These are phyloP conservation scores for Denticeps clupeoides DNA, from an alignment of 2,797 vertebrate species.

Conservation along the genomic window DNA sequence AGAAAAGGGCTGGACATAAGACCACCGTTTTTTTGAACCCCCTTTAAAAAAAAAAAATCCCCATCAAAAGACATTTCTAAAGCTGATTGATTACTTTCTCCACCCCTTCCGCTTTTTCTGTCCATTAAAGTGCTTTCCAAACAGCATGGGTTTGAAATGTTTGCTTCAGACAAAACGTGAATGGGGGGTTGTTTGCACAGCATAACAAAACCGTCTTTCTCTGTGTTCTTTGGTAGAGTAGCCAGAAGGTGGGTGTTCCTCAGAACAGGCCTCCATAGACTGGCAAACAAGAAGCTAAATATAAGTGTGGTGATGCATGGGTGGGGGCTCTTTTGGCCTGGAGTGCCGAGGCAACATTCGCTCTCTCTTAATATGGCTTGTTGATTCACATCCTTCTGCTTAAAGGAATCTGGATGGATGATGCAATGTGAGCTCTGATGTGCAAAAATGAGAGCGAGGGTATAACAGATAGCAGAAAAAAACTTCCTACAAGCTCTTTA, in stretches of 20 bases:
- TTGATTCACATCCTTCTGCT: neutral
- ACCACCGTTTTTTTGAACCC: neutral
- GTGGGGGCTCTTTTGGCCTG: neutral
- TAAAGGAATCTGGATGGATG: conserved; percentile 1
- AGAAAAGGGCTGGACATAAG: conserved; percentile 4
- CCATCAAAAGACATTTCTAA: neutral
- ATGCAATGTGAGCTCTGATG: neutral
- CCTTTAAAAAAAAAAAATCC: conserved; percentile 2
- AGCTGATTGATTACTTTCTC: too few species aligned
- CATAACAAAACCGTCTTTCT: neutral
- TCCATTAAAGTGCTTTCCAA: too few species aligned
- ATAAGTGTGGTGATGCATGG: conserved; percentile 28
- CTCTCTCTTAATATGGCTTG: conserved; percentile 1
- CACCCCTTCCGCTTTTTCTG: too few species aligned
- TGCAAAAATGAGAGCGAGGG: neutral
- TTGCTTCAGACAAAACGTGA: too few species aligned
- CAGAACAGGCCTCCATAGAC: conserved; percentile 11
- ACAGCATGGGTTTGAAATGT: conserved; percentile 27
- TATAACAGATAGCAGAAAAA: too few species aligned
- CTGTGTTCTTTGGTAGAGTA: neutral
- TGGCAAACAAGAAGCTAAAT: conserved; percentile 23
- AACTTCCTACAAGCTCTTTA: too few species aligned
- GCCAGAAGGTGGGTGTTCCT: conserved; percentile 20
- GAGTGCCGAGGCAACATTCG: conserved; percentile 10
- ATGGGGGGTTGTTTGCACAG: conserved; percentile 9